phyloP scores from a whole-genome alignment of 2,888 invertebrate species.

The Mythimna impura region DNA sequence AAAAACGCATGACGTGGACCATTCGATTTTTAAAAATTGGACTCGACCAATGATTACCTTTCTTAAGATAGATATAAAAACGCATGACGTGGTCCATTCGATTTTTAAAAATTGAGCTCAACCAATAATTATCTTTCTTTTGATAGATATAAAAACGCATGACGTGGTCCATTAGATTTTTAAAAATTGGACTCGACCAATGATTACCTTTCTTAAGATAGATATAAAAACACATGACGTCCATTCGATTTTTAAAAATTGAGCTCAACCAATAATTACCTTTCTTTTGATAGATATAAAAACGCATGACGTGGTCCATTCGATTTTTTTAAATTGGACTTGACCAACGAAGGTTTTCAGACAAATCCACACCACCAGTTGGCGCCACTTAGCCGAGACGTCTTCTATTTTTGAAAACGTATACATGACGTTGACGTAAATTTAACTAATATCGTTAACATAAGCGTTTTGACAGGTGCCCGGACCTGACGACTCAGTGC shows the following conservation, averaged over 20 bases:
- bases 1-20: background rate
- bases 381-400: too few relatives aligned
- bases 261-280: background rate
- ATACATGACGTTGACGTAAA: too few relatives aligned
- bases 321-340: slow-evolving; percentile 19
- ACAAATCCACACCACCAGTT: too few relatives aligned
- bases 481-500: too few relatives aligned
- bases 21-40: slow-evolving; percentile 19
- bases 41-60: background rate
- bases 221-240: background rate
- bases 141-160: background rate
- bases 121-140: background rate
- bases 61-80: background rate
- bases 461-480: too few relatives aligned
- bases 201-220: background rate
- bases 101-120: slow-evolving; percentile 18
- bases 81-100: background rate
- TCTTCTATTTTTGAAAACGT: too few relatives aligned
- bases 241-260: slow-evolving; percentile 15
- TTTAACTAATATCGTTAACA: too few relatives aligned
- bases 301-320: background rate
- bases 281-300: background rate
- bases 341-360: background rate
- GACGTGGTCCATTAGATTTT: slow-evolving; percentile 1
- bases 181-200: slow-evolving; percentile 9